These are phyloP conservation scores for Drosophila cracens DNA, from an alignment of 2,888 invertebrate genomes.

Conservation along the genomic window DNA sequence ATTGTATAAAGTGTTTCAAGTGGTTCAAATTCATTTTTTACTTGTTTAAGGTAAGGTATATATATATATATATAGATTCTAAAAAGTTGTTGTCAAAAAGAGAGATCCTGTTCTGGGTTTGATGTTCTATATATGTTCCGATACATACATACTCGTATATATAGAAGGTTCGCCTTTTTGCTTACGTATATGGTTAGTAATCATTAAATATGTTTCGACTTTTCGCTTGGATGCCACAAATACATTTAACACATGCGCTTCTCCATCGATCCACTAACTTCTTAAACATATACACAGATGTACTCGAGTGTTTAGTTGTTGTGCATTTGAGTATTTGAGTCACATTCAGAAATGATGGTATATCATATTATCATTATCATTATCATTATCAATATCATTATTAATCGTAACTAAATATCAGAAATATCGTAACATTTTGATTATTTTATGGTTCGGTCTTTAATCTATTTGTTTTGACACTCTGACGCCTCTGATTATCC, in stretches of 20 bases:
- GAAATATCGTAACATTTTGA: conserved; percentile 13
- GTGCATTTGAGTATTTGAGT: conserved; percentile 41
- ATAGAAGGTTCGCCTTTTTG: conserved; percentile 1
- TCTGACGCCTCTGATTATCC: background rate
- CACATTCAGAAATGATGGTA: conserved; percentile 32
- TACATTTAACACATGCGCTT: conserved; percentile 9
- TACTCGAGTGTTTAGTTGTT: conserved; percentile 30
- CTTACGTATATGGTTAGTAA: conserved; percentile 40
- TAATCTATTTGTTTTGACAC: background rate
- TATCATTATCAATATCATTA: background rate
- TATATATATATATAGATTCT: background rate
- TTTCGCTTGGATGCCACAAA: background rate
- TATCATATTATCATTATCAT: background rate
- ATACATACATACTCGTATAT: background rate
- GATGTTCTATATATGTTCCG: conserved; percentile 2
- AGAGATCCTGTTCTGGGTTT: conserved; percentile 14
- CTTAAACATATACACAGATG: background rate
- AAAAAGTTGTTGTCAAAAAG: conserved; percentile 17
- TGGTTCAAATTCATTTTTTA: background rate
- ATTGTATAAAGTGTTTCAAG: conserved; percentile 15
- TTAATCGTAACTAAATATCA: background rate
- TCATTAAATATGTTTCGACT: conserved; percentile 1
- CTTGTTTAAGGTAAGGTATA: background rate
- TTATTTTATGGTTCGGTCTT: background rate
- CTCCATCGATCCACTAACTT: background rate